Base-by-base conservation (phyloP, 2,888 invertebrate genomes). In the Monochamus alternatus region DNA sequence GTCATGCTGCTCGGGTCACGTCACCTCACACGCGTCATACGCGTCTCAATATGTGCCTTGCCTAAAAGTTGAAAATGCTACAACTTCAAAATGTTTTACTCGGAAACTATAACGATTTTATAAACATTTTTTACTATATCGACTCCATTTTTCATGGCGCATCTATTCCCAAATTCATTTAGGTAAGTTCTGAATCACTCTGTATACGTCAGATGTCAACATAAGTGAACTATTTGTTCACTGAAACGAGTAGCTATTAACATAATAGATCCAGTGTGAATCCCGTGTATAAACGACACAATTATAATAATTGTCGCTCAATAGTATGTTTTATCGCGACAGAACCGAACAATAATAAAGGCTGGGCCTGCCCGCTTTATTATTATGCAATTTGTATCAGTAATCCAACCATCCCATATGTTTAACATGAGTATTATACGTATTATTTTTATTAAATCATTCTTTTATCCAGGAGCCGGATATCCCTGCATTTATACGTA, bases 361-460 rank as follows among this genome's bases (percentile, higher is more conserved):
- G 69, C 75, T 60, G 73, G 83, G 80, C 80, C 81, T 71, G 81
- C 77, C 80, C 74, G 75, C 77, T 81, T 75, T 81, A 80, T 83
- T 82, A 83, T 84, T 83, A 81, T 82, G 83, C 82, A 82, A 84
- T 82, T 83, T 81, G 81, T 83, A 80, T 55, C n/a, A 81, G 77
- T 81, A 81, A 84, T 82, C 84, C 80, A 84, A 83, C 84, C 81
- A 83, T 85, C 83, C 84, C 79, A 80, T 77, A 82, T 81, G 82
- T 82, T 77, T 80, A 81, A 78, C 82, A 80, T 81, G 78, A 74
- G 73, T 81, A 82, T 84, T 85, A 81, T 84, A 83, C 55, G 55
- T 84, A 85, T 86, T 85, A 85, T 86, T 84, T 86, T 85, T 86
- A 86, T 87, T 86, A 86, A 87, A 87, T 86, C 85, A 85, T 86